phyloP scores from a whole-genome alignment of 2,113 vertebrate species.

The Sporophila hypoxantha region DNA sequence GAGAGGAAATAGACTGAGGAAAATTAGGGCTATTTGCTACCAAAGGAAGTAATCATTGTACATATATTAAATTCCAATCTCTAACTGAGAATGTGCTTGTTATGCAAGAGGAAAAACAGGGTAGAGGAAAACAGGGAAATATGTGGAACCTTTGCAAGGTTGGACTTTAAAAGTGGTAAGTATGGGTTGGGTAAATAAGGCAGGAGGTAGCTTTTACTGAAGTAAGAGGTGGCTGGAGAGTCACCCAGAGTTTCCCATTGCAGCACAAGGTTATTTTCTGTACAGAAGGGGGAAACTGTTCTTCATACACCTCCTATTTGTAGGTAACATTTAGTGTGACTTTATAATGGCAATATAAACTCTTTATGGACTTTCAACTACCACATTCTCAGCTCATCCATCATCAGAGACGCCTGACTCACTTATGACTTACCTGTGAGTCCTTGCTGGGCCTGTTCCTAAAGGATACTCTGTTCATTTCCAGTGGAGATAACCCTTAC shows the following conservation, averaged over 20 bases:
- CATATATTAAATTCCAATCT: slow-evolving; percentile 45
- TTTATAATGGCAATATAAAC: background rate
- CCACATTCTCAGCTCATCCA: background rate
- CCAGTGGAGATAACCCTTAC: background rate
- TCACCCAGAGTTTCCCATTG: background rate
- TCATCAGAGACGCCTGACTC: background rate
- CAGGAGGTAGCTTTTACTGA: background rate
- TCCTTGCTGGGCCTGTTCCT: background rate
- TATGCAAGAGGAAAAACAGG: background rate
- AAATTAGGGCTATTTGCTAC: slow-evolving; percentile 61
- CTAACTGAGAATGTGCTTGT: background rate
- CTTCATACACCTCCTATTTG: background rate
- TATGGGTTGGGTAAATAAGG: background rate
- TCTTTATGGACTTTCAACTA: background rate
- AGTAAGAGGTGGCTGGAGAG: background rate
- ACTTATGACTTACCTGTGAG: background rate
- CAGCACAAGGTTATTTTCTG: background rate
- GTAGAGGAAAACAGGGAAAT: background rate
- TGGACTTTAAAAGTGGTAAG: background rate
- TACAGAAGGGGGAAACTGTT: background rate
- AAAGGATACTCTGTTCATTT: background rate
- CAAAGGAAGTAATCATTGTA: slow-evolving; percentile 49
- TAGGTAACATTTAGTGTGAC: background rate
- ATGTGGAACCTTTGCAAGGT: background rate
- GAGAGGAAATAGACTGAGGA: slow-evolving; percentile 55